phyloP scores from a whole-genome alignment of 2,888 invertebrate genomes.

The Noctua comes region DNA sequence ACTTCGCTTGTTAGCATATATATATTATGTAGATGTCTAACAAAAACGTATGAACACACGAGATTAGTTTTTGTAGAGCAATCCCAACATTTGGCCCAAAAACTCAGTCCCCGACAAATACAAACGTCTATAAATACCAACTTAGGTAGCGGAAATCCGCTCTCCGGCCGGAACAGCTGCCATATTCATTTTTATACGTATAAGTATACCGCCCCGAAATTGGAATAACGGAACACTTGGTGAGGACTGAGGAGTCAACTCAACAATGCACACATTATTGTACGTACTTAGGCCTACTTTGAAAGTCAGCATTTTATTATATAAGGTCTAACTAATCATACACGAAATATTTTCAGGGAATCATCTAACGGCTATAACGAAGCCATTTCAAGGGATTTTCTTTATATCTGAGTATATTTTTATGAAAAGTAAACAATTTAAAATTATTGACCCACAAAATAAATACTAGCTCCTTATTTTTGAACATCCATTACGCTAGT shows the following conservation, averaged over 20 bases:
- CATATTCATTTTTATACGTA: slow-evolving; percentile 56
- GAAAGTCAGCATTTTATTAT: too few relatives aligned
- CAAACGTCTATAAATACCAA: slow-evolving; percentile 60
- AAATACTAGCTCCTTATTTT: too few relatives aligned
- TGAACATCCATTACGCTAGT: too few relatives aligned
- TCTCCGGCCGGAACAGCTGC: slow-evolving; percentile 53
- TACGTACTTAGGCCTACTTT: neutral
- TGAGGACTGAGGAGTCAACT: slow-evolving; percentile 20
- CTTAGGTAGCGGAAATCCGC: slow-evolving; percentile 64
- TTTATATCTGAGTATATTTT: too few relatives aligned
- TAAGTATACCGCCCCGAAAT: slow-evolving; percentile 31
- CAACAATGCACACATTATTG: slow-evolving; percentile 12
- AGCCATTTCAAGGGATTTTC: too few relatives aligned
- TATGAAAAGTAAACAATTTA: too few relatives aligned
- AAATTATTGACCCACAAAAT: too few relatives aligned
- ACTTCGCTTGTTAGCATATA: slow-evolving; percentile 14
- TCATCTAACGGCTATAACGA: too few relatives aligned
- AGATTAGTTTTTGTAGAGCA: slow-evolving; percentile 43
- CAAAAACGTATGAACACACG: slow-evolving; percentile 30
- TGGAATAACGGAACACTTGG: slow-evolving; percentile 41
- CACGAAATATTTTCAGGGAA: too few relatives aligned
- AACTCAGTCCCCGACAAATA: slow-evolving; percentile 47
- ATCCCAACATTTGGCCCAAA: slow-evolving; percentile 43
- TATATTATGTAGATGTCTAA: slow-evolving; percentile 19
- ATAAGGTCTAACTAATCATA: too few relatives aligned